These are phyloP conservation scores for Oenanthe melanoleuca DNA, from an alignment of 2,113 vertebrate species.

Conservation along the genomic window DNA sequence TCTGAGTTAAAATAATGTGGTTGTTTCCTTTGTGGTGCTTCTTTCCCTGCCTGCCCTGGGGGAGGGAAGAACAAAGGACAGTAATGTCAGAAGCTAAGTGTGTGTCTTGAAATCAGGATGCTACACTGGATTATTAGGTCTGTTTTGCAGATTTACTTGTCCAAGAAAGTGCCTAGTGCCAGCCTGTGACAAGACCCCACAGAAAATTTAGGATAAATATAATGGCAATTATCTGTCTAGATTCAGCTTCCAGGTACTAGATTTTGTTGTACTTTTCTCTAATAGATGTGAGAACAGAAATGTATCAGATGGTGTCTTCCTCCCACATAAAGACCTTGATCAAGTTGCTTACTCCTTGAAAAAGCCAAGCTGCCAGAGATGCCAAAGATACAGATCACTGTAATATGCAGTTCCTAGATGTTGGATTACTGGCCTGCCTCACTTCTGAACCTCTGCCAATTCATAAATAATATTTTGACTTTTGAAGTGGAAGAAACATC, in stretches of 20 bases:
- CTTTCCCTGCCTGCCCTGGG: neutral
- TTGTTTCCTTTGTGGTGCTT: neutral
- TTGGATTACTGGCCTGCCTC: neutral
- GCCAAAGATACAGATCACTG: neutral
- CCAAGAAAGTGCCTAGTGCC: neutral
- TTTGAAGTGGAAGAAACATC: neutral
- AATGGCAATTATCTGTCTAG: neutral
- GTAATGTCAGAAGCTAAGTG: neutral
- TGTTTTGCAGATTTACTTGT: neutral
- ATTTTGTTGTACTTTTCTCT: neutral
- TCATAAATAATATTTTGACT: neutral
- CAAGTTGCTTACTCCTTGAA: neutral
- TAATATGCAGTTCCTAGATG: neutral
- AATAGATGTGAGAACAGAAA: neutral
- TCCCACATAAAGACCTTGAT: neutral
- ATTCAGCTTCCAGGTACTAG: neutral
- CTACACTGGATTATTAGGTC: neutral
- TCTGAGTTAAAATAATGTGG: neutral
- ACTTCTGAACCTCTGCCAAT: neutral
- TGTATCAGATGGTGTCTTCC: neutral
- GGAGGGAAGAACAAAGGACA: neutral
- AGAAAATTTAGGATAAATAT: neutral
- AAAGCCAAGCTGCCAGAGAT: neutral
- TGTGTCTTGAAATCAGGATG: neutral
- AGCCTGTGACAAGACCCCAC: neutral